A percentile compares a stretch with the other conserved stretches of the same genome.
These are phyloP conservation scores for Pristis pectinata DNA, from an alignment of 2,797 vertebrate species.

Conservation along the genomic window DNA sequence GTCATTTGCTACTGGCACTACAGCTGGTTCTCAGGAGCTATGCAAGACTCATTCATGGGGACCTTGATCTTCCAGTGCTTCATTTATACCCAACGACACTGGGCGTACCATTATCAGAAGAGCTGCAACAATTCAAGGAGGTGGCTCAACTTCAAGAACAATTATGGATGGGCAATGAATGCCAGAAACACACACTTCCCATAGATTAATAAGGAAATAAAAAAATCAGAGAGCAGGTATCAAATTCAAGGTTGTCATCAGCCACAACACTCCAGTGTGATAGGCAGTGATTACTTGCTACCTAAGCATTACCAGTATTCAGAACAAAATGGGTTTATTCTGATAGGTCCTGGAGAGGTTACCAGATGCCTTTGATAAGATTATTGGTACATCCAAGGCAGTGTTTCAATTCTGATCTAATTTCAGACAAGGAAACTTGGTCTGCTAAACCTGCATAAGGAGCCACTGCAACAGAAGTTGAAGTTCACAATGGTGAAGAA, in stretches of 20 bases:
- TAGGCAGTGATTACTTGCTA: neutral
- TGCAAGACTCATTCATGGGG: neutral
- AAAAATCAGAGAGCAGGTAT: neutral
- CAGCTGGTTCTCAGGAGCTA: neutral
- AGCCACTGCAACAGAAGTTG: neutral
- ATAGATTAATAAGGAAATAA: no score
- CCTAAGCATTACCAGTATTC: neutral
- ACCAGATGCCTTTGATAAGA: neutral
- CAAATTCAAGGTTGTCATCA: neutral
- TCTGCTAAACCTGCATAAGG: neutral
- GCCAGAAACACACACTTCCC: no score
- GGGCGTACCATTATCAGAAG: no score
- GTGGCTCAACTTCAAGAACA: no score
- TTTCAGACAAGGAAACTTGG: neutral
- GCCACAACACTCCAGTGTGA: neutral
- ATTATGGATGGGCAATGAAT: no score
- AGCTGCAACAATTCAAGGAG: no score
- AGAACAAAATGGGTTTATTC: neutral
- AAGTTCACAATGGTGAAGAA: neutral
- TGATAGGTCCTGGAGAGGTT: neutral
- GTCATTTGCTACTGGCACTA: neutral
- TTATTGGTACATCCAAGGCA: neutral
- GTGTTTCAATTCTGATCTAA: neutral
- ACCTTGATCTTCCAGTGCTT: neutral
- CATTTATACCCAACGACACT: neutral